These are phyloP conservation scores for Drosophila quinaria DNA, from an alignment of 2,888 invertebrate genomes.

Conservation along the genomic window DNA sequence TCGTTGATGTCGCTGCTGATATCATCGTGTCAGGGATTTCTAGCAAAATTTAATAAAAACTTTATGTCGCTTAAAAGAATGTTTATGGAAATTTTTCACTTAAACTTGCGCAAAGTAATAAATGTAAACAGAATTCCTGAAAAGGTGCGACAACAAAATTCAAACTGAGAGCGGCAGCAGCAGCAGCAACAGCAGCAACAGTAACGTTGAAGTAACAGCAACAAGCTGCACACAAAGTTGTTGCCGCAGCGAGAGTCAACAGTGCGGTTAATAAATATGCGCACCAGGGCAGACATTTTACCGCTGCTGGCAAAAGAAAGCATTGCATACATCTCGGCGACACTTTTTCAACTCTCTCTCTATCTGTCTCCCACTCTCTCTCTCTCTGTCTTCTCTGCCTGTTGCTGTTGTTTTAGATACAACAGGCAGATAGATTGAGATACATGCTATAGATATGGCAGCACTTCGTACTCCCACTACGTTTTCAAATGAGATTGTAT, in stretches of 20 bases:
- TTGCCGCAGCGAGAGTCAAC: conserved; percentile 69
- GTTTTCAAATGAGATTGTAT: conserved; percentile 81
- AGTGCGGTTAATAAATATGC: conserved; percentile 79
- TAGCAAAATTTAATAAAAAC: conserved; percentile 84
- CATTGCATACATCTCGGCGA: conserved; percentile 65
- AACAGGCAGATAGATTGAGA: conserved; percentile 53
- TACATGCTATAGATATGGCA: conserved; percentile 56
- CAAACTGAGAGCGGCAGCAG: conserved; percentile 52
- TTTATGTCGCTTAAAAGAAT: conserved; percentile 84
- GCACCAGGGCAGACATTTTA: conserved; percentile 63
- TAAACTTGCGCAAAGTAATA: conserved; percentile 84
- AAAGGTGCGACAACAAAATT: conserved; percentile 82
- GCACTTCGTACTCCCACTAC: conserved; percentile 13
- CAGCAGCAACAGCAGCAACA: conserved; percentile 3
- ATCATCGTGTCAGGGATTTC: conserved; percentile 80
- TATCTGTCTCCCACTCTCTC: background rate
- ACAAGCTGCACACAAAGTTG: conserved; percentile 50
- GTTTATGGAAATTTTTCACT: conserved; percentile 85
- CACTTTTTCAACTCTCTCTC: conserved; percentile 10
- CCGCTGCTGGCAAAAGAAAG: conserved; percentile 50
- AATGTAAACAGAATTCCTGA: conserved; percentile 83
- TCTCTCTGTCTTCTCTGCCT: conserved; percentile 1
- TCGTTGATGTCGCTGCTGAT: conserved; percentile 62
- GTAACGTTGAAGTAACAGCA: conserved; percentile 26
- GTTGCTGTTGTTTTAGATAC: conserved; percentile 58